Base-by-base conservation (phyloP, 2,888 invertebrate genomes). In the Phytoseiulus persimilis region DNA sequence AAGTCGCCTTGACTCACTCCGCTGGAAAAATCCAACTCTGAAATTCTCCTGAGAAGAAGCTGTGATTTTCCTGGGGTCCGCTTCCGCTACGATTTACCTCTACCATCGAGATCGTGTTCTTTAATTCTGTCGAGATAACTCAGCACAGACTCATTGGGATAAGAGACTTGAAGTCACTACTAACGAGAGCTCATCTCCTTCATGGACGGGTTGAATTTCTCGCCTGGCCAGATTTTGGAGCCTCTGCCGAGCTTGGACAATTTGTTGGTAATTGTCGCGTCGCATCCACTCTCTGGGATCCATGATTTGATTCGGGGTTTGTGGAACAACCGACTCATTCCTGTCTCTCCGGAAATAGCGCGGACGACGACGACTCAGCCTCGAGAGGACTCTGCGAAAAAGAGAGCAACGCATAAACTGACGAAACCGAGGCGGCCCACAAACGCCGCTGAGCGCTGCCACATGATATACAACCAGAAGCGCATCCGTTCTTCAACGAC, bases 181-280 rank as follows among this genome's bases (percentile, higher is more conserved):
- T 65, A 65, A 65, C 65, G 65, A 65, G 65, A 65, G 1, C 65
- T 65, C 65, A 23, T 65, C 65, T 14, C 65, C 65, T 28, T 65
- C 65, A 28, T 65, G 65, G 65, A 65, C 65, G 65, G 65, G 23
- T 65, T 65, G 65, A 23, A 65, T 65, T 14, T 65, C 65, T 28
- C 65, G 87, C 33, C 39, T 32, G 39, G 87, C 32, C 33, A 87
- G 87, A 33, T 32, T 32, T 45, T 87, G 87, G 0, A 87, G 87
- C 39, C 87, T 87, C 18, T 87, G 87, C 31, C 87, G 87, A 87
- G 87, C 32, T 45, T 87, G 87, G 39, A 87, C 32, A 45, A 87
- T 87, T 32, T 87, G 39, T 31, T 87, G 87, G 87, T 39, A 87
- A 45, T 45, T 33, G 87, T 32, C 87, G 87, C 87, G 87, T 39